phyloP scores from a whole-genome alignment of 2,113 vertebrate species.

The Theropithecus gelada region DNA sequence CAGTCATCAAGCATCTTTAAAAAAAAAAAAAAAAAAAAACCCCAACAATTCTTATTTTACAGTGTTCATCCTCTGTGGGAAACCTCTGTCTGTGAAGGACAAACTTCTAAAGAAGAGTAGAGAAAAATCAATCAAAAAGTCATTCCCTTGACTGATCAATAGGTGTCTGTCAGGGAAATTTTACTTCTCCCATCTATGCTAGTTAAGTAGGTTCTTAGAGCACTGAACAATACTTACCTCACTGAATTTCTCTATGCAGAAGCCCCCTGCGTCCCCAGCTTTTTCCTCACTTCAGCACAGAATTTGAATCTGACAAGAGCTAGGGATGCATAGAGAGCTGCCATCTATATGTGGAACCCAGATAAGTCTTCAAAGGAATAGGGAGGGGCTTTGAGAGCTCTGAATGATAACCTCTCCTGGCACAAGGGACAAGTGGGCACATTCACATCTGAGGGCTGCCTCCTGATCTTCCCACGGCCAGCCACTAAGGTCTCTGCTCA shows the following conservation, averaged over 20 bases:
- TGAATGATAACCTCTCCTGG: accelerated
- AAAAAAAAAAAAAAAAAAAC: neutral
- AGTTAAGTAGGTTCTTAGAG: conserved; percentile 35
- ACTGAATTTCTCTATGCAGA: neutral
- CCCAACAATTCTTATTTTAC: neutral
- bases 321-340: neutral
- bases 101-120: conserved; percentile 54
- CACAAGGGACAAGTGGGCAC: too few relatives aligned
- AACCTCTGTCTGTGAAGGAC: conserved; percentile 58
- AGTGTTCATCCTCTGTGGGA: neutral
- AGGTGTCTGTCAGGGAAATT: conserved; percentile 64
- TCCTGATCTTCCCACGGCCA: neutral
- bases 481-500: neutral
- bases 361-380: neutral
- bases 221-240: neutral
- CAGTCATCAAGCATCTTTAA: conserved; percentile 2
- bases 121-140: conserved; percentile 69
- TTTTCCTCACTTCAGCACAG: conserved; percentile 2
- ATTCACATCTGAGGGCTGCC: neutral
- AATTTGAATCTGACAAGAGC: conserved; percentile 22
- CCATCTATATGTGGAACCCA: neutral
- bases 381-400: neutral
- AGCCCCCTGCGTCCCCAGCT: neutral
- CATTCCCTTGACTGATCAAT: conserved; percentile 64
- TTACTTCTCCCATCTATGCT: conserved; percentile 29